Base-by-base conservation (phyloP, 2,888 invertebrate species). In the Lordiphosa andalusiaca region DNA sequence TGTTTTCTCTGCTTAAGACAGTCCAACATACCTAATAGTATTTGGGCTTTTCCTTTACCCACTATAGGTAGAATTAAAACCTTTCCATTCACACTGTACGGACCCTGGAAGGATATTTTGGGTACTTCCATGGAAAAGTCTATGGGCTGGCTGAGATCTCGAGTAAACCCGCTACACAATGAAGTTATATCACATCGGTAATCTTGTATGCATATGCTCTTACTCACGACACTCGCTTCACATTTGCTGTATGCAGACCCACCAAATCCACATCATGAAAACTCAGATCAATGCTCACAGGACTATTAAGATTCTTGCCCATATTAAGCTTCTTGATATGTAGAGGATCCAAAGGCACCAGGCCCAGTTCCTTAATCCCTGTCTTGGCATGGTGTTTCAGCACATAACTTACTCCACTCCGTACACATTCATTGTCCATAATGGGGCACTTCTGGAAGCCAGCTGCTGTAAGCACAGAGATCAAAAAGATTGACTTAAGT, bases 311-410 rank as follows among this genome's bases (percentile, higher is more conserved):
- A 57, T 86, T 85, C 53, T 78, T 85, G 2, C 69, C 73, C 33
- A 90, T 56, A 4, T 54, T 47, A 13, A 90, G 69, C 42, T 63
- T 71, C 6, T 83, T 87, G 0, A 89, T 67, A 6, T 64, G 80
- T 46, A 90, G 60, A 0, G 90, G 90, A 75, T 89, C 89, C 36
- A 88, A 60, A 1, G 75, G 64, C 2, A 77, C 52, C 1, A 90
- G 42, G 21, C 85, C 84, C 0, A 89, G 35, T 35, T 73, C 75
- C n/a, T 67, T 76, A 25, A 86, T 62, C 7, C 89, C 90, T 1
- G 60, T 69, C 19, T 23, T 53, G 0, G 54, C 71, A n/a, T 57
- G 53, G 13, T 67, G 76, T 12, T 53, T 57, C 1, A 86, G 16
- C 4, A 81, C 67, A 49, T 64, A 53, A 23, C 82, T 77, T 13